phyloP scores from a whole-genome alignment of 1,140 invertebrate species.

The Heterodera carotae region DNA sequence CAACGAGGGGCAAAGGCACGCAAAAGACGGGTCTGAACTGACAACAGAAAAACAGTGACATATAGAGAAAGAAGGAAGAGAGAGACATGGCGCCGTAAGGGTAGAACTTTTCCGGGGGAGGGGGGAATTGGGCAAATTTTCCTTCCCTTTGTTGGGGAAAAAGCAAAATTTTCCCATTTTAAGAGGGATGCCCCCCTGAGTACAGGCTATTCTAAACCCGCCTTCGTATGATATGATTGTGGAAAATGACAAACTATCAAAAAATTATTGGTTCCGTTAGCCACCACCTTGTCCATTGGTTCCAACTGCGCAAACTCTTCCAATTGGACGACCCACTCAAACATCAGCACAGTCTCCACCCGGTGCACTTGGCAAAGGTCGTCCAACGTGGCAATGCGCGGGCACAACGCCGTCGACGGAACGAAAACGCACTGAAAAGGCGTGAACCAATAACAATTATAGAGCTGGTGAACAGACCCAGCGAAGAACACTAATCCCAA shows the following conservation, averaged over 20 bases:
- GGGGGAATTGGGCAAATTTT: background rate
- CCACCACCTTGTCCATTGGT: conserved; percentile 42
- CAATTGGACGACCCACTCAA: conserved; percentile 50
- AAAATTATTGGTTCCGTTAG: too few relatives aligned
- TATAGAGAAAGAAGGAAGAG: background rate
- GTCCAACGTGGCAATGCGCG: conserved; percentile 40
- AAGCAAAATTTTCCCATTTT: too few relatives aligned
- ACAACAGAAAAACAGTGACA: background rate
- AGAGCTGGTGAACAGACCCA: too few relatives aligned
- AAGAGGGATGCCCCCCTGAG: too few relatives aligned
- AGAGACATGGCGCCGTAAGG: background rate
- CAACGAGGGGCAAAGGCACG: conserved; percentile 53
- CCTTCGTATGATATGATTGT: too few relatives aligned
- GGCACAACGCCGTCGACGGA: background rate
- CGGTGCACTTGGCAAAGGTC: conserved; percentile 43
- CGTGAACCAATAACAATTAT: too few relatives aligned
- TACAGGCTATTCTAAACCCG: too few relatives aligned
- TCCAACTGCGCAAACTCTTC: conserved; percentile 41
- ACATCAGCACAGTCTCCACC: conserved; percentile 53
- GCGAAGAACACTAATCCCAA: too few relatives aligned
- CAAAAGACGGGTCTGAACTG: conserved; percentile 47
- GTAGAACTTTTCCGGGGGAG: background rate
- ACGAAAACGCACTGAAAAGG: background rate
- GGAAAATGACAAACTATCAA: too few relatives aligned
- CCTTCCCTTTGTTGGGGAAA: too few relatives aligned